phyloP scores from a whole-genome alignment of 1,140 invertebrate genomes.

The Bombyx mandarina region DNA sequence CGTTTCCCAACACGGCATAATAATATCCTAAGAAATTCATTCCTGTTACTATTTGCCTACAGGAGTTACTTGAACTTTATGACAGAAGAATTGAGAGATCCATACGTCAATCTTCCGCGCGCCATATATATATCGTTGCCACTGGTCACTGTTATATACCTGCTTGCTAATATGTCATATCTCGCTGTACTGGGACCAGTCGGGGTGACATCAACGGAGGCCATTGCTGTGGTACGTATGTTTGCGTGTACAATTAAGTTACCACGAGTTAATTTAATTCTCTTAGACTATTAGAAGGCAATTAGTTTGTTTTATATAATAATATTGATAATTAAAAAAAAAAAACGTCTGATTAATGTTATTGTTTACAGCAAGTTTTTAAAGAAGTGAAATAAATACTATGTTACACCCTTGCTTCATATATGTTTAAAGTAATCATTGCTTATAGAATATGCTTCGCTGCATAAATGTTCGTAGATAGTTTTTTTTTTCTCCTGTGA shows the following conservation, averaged over 20 bases:
- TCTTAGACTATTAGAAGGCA: not conserved
- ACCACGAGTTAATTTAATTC: no score
- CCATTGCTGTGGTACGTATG: slow-evolving; percentile 92
- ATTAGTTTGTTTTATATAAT: not conserved
- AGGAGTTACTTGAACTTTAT: slow-evolving; percentile 97
- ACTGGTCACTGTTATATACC: slow-evolving; percentile 91
- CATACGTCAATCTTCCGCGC: slow-evolving; percentile 93
- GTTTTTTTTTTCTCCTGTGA: no score
- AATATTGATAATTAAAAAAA: not conserved
- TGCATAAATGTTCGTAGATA: no score
- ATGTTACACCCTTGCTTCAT: not conserved
- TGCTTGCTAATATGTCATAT: slow-evolving; percentile 94
- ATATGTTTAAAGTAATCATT: not conserved
- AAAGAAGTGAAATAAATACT: slow-evolving; percentile 1
- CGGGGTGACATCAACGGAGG: slow-evolving; percentile 88
- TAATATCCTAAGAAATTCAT: no score
- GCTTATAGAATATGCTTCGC: not conserved
- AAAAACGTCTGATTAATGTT: no score
- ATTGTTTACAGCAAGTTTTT: no score
- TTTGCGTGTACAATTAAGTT: not conserved
- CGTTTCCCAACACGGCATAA: no score
- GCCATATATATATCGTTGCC: slow-evolving; percentile 96
- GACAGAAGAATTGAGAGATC: slow-evolving; percentile 95
- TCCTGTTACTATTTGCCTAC: slow-evolving; percentile 26
- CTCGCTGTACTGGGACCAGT: slow-evolving; percentile 89